phyloP scores from a whole-genome alignment of 1,140 invertebrate genomes.

The Scaptomyza pallida region DNA sequence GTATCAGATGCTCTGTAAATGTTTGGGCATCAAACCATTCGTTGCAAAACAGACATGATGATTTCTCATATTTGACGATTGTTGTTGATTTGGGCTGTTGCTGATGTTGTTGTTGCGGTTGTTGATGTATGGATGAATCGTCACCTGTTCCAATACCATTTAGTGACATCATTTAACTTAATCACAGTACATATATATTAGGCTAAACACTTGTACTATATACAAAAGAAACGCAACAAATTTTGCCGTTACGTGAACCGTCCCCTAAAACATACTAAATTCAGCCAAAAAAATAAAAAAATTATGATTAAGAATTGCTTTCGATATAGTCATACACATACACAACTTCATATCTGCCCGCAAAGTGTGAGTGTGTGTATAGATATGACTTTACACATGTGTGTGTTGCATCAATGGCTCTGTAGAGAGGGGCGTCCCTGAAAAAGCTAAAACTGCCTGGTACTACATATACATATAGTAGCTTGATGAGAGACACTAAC shows the following conservation, averaged over 20 bases:
- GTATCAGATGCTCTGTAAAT: slow-evolving; percentile 87
- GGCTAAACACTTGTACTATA: background rate
- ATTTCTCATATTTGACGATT: slow-evolving; percentile 82
- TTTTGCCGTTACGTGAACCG: slow-evolving; percentile 43
- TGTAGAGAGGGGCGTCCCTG: slow-evolving; percentile 10
- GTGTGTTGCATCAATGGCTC: background rate
- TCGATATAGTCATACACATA: slow-evolving; percentile 15
- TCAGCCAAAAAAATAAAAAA: slow-evolving; percentile 36
- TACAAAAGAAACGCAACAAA: background rate
- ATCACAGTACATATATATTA: too few relatives aligned
- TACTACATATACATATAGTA: background rate
- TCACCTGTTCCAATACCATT: slow-evolving; percentile 19
- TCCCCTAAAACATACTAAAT: slow-evolving; percentile 67
- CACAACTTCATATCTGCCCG: background rate
- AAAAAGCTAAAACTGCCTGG: slow-evolving; percentile 23
- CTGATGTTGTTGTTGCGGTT: too few relatives aligned
- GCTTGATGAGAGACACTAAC: background rate
- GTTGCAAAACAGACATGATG: slow-evolving; percentile 87
- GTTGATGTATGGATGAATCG: background rate
- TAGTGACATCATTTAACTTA: slow-evolving; percentile 47
- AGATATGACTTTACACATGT: slow-evolving; percentile 33
- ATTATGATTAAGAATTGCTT: slow-evolving; percentile 64
- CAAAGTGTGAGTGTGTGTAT: slow-evolving; percentile 1
- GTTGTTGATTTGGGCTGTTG: slow-evolving; percentile 64
- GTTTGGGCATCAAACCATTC: slow-evolving; percentile 86